These are phyloP conservation scores for Apodemia zela DNA, from an alignment of 2,888 invertebrate genomes.

Conservation along the genomic window DNA sequence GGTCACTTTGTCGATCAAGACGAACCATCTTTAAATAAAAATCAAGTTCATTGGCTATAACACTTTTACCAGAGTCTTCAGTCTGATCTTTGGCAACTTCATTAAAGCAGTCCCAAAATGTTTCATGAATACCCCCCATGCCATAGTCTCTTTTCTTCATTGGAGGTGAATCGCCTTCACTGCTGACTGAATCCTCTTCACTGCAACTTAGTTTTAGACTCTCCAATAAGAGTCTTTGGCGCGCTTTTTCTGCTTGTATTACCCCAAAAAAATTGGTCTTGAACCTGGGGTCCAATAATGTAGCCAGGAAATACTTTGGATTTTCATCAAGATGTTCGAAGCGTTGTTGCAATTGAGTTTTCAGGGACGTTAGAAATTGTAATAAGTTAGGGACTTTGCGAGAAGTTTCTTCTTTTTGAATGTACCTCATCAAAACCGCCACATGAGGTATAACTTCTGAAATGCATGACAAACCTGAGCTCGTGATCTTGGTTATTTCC, in stretches of 20 bases:
- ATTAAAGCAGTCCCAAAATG: background rate
- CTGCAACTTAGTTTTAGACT: background rate
- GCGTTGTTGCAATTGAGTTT: constrained; percentile 31
- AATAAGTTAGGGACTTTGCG: constrained; percentile 24
- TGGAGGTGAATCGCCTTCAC: constrained; percentile 2
- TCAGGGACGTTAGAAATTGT: constrained; percentile 21
- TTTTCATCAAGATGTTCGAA: constrained; percentile 31
- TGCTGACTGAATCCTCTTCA: background rate
- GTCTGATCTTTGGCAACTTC: constrained; percentile 3
- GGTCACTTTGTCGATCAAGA: constrained; percentile 16
- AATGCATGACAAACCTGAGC: constrained; percentile 35
- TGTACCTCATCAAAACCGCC: constrained; percentile 28
- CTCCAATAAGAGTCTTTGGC: background rate
- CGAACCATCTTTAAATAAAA: background rate
- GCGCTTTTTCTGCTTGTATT: constrained; percentile 24
- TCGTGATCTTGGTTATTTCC: constrained; percentile 38
- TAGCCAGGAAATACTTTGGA: constrained; percentile 30
- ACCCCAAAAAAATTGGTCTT: constrained; percentile 26
- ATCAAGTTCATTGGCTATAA: background rate
- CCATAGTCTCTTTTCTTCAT: background rate
- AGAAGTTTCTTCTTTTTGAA: constrained; percentile 26
- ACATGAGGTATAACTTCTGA: constrained; percentile 35
- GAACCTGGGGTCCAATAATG: constrained; percentile 29
- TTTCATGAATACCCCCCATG: background rate
- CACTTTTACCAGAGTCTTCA: background rate